These are phyloP conservation scores for Pangasianodon hypophthalmus DNA, from an alignment of 2,113 vertebrate species.

Conservation along the genomic window DNA sequence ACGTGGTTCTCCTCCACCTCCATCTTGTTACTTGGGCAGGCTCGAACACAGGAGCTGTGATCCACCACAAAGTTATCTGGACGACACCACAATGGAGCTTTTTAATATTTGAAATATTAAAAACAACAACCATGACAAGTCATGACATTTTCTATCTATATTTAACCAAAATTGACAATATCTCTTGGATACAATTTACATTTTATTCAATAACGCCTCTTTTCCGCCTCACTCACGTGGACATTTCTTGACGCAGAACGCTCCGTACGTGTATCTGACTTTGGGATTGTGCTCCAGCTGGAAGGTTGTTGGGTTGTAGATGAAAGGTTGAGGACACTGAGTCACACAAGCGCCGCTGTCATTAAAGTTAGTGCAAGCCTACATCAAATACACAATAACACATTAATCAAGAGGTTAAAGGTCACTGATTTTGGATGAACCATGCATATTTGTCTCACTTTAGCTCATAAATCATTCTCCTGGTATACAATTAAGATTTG, in stretches of 20 bases:
- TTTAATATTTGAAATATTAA: neutral
- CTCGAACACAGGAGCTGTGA: conserved; percentile 93
- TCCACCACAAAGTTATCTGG: conserved; percentile 98
- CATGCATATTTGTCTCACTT: neutral
- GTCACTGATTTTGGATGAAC: no score
- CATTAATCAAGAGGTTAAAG: neutral
- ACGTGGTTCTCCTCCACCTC: conserved; percentile 95
- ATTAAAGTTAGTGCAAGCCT: conserved; percentile 98
- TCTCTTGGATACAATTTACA: neutral
- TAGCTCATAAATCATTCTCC: neutral
- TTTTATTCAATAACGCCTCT: neutral
- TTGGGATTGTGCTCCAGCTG: conserved; percentile 92
- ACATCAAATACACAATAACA: conserved; percentile 29
- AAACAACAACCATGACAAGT: neutral
- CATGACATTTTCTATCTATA: neutral
- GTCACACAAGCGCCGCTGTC: conserved; percentile 95
- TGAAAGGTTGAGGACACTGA: conserved; percentile 93
- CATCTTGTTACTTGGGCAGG: conserved; percentile 97
- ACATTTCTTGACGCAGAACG: conserved; percentile 96
- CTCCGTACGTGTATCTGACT: conserved; percentile 95
- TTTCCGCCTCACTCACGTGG: conserved; percentile 78
- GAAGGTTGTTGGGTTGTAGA: conserved; percentile 95
- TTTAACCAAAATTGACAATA: neutral
- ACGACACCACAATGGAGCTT: neutral
- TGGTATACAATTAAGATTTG: neutral